Evolutionary conservation across 64 coral and sea anemone genomes (phyloP).

Genomic region (Catalaphyllia jardinei): DNA sequence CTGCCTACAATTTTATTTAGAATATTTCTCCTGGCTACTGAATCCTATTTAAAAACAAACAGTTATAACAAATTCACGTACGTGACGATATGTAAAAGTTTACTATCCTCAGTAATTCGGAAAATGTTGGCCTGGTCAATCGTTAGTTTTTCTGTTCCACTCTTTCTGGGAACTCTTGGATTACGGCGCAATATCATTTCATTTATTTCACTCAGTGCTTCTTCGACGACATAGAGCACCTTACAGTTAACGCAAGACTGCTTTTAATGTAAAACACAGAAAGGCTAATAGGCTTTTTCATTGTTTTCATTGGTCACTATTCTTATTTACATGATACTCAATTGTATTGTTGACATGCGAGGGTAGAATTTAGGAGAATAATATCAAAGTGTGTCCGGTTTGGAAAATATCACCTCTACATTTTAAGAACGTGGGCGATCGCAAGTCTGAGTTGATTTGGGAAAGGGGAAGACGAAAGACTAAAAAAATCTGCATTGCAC

Average conservation of each 20-base stretch:
- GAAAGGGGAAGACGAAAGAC: background rate
- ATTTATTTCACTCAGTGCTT: too few relatives aligned
- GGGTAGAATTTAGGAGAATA: background rate
- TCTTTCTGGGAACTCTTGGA: too few relatives aligned
- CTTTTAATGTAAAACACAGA: background rate
- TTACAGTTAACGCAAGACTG: background rate
- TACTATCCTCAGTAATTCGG: too few relatives aligned
- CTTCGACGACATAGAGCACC: too few relatives aligned
- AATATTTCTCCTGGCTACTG: too few relatives aligned
- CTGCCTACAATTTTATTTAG: too few relatives aligned
- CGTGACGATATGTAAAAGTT: too few relatives aligned
- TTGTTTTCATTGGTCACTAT: background rate
- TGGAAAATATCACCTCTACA: conserved; percentile 19
- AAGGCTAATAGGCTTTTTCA: background rate
- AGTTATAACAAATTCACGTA: too few relatives aligned
- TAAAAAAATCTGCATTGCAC: background rate
- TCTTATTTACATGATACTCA: conserved; percentile 14
- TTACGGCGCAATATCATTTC: too few relatives aligned
- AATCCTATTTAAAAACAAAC: too few relatives aligned
- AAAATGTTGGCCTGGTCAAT: too few relatives aligned
- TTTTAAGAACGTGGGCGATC: background rate
- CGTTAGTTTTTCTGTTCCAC: too few relatives aligned
- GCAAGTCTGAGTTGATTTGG: background rate
- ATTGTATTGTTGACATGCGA: background rate
- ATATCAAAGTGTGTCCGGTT: conserved; percentile 36